Percentiles rank a stretch among this genome's conserved stretches.
These are phyloP conservation scores for Phylloscopus collybita DNA, from an alignment of 2,797 vertebrate genomes.

Conservation along the genomic window DNA sequence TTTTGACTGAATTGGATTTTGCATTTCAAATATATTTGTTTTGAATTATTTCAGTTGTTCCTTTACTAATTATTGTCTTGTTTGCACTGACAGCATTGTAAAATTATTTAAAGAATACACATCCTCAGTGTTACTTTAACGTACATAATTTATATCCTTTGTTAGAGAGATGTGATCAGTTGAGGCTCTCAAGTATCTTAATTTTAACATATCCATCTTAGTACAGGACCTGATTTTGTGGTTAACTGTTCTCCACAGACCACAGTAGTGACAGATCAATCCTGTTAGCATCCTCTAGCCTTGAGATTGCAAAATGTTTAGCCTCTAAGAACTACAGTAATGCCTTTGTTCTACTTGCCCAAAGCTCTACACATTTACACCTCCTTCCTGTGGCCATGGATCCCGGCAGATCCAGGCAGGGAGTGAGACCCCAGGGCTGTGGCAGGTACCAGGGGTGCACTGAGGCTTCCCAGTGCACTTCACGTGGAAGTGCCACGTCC, in stretches of 20 bases:
- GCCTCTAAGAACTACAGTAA: neutral
- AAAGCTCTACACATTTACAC: neutral
- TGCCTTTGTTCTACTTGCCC: neutral
- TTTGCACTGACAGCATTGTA: neutral
- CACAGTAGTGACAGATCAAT: neutral
- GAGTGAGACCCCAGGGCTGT: neutral
- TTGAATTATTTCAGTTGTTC: neutral
- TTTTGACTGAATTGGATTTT: neutral
- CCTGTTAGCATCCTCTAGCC: neutral
- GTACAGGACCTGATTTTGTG: neutral
- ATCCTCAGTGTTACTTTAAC: neutral
- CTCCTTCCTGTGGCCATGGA: neutral
- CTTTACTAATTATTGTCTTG: neutral
- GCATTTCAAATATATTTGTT: constrained; percentile 1
- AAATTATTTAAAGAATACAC: neutral
- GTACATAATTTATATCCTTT: neutral
- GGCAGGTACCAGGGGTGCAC: fast-evolving
- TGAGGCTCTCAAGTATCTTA: neutral
- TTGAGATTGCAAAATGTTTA: neutral
- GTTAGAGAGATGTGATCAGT: neutral
- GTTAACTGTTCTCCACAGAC: neutral
- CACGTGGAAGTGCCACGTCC: fast-evolving
- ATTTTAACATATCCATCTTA: neutral
- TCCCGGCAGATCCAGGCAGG: neutral
- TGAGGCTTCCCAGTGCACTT: neutral